phyloP scores from a whole-genome alignment of 2,888 invertebrate genomes.

The Leucophora obtusa region DNA sequence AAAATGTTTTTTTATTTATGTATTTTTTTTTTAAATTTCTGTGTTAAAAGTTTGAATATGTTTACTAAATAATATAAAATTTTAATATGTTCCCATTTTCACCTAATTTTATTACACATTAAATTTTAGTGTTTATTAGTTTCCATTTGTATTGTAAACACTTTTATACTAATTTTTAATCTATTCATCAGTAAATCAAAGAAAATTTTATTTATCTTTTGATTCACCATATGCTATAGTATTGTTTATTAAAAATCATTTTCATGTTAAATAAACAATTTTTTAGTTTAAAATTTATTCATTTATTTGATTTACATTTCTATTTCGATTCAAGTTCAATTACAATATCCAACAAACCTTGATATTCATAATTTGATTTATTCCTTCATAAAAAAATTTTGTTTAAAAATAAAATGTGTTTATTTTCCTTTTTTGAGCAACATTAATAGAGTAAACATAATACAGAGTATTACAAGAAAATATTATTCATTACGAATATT shows the following conservation, averaged over 20 bases:
- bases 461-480: neutral
- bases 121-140: slow-evolving; percentile 2
- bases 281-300: neutral
- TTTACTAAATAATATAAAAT: neutral
- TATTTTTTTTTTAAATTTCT: too few species aligned
- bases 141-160: neutral
- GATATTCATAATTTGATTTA: slow-evolving; percentile 19
- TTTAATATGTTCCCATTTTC: neutral
- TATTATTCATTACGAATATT: neutral
- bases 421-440: neutral
- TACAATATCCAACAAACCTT: slow-evolving; percentile 9
- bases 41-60: slow-evolving; percentile 18
- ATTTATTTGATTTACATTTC: neutral
- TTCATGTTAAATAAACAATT: slow-evolving; percentile 1
- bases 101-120: slow-evolving; percentile 1
- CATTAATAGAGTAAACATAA: neutral
- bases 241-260: neutral
- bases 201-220: neutral
- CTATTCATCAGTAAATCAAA: neutral
- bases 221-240: neutral
- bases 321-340: slow-evolving; percentile 45
- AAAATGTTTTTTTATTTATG: too few species aligned
- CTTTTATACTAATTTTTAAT: neutral
- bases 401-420: slow-evolving; percentile 21
- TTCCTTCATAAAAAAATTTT: slow-evolving; percentile 11